These are phyloP conservation scores for Phocoena sinus DNA, from an alignment of 2,113 vertebrate genomes.

Conservation along the genomic window DNA sequence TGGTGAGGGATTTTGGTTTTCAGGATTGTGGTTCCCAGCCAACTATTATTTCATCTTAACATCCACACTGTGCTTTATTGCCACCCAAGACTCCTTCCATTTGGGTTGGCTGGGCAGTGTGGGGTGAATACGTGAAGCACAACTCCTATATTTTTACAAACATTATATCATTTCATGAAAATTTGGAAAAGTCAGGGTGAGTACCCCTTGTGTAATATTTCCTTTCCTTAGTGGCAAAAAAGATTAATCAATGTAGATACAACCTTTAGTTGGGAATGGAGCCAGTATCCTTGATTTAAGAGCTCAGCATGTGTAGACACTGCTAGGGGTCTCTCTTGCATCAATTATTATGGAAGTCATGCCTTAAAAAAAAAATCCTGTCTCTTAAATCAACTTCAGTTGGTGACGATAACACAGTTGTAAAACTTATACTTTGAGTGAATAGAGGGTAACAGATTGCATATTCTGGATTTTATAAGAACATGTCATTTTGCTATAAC, in stretches of 20 bases:
- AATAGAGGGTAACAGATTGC: neutral
- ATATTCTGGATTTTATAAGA: neutral
- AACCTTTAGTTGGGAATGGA: constrained; percentile 12
- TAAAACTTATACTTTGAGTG: constrained; percentile 40
- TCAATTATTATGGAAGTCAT: constrained; percentile 15
- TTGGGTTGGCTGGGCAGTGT: neutral
- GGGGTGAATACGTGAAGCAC: neutral
- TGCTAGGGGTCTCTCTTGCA: constrained; percentile 50
- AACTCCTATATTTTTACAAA: neutral
- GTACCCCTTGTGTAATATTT: neutral
- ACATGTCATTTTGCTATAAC: neutral
- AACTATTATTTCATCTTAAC: neutral
- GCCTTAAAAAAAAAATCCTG: neutral
- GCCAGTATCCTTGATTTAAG: neutral
- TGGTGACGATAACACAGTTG: neutral
- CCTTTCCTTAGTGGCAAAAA: constrained; percentile 1
- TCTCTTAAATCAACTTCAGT: constrained; percentile 41
- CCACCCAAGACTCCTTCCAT: neutral
- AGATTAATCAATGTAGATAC: neutral
- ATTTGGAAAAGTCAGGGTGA: neutral
- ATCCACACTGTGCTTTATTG: neutral
- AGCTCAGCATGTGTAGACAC: constrained; percentile 14
- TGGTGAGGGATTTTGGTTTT: neutral
- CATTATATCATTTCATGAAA: constrained; percentile 14
- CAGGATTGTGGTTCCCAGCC: neutral